Percentiles rank a stretch among this genome's conserved stretches.
Evolutionary conservation across 1,140 invertebrate species (phyloP).

Genomic region (Pissodes strobi): DNA sequence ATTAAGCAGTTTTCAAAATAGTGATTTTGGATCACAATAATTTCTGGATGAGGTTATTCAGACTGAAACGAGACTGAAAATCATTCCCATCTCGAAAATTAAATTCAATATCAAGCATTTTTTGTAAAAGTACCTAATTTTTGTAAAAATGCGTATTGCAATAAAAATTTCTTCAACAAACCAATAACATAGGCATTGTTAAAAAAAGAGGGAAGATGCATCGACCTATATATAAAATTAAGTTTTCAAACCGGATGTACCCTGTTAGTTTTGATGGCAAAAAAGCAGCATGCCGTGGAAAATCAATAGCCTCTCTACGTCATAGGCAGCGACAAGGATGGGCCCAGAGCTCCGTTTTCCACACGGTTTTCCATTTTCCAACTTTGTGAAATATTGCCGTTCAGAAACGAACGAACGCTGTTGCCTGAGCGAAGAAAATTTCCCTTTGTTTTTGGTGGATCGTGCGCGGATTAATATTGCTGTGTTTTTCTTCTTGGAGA

Average conservation of each 20-base stretch:
- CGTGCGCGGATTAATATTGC: constrained; percentile 34
- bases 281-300: constrained; percentile 32
- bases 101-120: too few species aligned
- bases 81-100: too few species aligned
- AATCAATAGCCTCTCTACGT: constrained; percentile 38
- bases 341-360: constrained; percentile 31
- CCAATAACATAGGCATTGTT: too few species aligned
- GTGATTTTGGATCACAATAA: too few species aligned
- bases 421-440: constrained; percentile 33
- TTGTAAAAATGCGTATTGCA: too few species aligned
- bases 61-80: too few species aligned
- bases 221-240: too few species aligned
- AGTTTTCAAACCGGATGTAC: constrained; percentile 13
- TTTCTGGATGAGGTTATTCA: too few species aligned
- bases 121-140: too few species aligned
- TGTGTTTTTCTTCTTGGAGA: constrained; percentile 28
- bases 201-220: too few species aligned
- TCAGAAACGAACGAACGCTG: constrained; percentile 29
- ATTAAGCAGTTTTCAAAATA: too few species aligned
- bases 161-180: too few species aligned
- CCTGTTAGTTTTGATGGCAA: constrained; percentile 31
- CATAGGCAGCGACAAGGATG: constrained; percentile 36
- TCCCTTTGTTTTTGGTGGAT: constrained; percentile 32
- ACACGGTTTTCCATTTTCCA: constrained; percentile 37
- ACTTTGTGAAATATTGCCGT: constrained; percentile 37